Evolutionary conservation across 2,888 invertebrate genomes (phyloP).

Genomic region (Netelia inedita): DNA sequence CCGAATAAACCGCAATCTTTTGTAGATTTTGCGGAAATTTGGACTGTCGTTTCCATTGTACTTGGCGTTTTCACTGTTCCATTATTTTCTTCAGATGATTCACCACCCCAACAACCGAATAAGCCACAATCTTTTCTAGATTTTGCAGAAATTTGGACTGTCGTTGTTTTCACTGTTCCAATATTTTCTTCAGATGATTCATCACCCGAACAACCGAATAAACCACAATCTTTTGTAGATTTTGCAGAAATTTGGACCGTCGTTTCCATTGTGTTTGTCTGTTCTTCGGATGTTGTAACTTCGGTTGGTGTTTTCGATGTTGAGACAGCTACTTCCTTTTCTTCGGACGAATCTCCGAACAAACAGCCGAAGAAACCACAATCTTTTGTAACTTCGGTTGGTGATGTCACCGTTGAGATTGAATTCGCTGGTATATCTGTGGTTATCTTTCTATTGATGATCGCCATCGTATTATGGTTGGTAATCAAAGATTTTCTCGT

Average conservation of each 20-base stretch:
- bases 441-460: background rate
- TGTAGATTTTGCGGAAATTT: background rate
- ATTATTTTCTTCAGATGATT: background rate
- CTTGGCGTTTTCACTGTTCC: too few relatives aligned
- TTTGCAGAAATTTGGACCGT: background rate
- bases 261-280: background rate
- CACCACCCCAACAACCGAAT: background rate
- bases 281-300: conserved; percentile 7
- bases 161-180: background rate
- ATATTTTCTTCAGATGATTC: background rate
- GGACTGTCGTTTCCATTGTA: too few relatives aligned
- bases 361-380: background rate
- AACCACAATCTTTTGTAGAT: background rate
- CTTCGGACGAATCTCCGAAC: background rate
- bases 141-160: background rate
- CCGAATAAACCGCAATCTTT: background rate
- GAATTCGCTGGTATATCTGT: conserved; percentile 2
- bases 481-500: background rate
- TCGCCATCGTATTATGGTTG: background rate
- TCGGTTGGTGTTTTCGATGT: background rate
- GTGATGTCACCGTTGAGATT: conserved; percentile 2
- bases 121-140: background rate
- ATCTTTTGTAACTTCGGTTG: background rate
- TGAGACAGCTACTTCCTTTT: background rate
- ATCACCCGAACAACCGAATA: background rate